A percentile compares a stretch with the other conserved stretches of the same genome.
Conservation (phyloP, 2,113 vertebrate species). For the Dryoscopus gambensis region DNA sequence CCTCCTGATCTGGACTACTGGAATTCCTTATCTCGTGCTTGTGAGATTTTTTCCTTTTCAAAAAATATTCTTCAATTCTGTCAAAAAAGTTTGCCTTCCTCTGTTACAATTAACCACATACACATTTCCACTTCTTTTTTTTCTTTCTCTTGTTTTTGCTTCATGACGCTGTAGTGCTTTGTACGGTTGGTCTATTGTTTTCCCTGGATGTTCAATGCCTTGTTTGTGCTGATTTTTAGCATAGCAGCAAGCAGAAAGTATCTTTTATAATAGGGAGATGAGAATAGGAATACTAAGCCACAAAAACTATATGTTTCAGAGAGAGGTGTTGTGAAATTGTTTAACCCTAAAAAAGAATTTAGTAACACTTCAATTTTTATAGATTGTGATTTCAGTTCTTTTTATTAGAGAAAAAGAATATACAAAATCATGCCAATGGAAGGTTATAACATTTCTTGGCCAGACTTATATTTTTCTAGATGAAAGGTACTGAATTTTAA, state of each 20-base stretch:
- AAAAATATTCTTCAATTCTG: not conserved
- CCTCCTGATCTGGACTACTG: not conserved
- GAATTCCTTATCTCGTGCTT: not conserved
- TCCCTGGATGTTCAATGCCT: not conserved
- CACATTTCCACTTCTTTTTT: not conserved
- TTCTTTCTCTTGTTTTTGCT: not conserved
- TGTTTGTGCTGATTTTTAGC: not conserved
- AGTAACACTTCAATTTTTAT: not conserved
- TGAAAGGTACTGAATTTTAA: not conserved
- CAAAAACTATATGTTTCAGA: not conserved
- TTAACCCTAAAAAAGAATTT: not conserved
- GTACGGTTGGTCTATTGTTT: not conserved
- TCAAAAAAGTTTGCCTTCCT: not conserved
- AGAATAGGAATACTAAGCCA: not conserved
- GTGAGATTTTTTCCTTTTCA: not conserved
- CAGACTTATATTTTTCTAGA: not conserved
- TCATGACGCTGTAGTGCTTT: accelerated
- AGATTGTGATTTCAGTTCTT: not conserved
- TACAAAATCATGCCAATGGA: not conserved
- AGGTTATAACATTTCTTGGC: not conserved
- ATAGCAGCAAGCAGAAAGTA: not conserved
- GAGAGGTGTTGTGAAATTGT: not conserved
- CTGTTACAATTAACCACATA: not conserved
- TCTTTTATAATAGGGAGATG: not conserved
- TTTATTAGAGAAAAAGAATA: not conserved